Evolutionary conservation across 2,113 vertebrate species (phyloP).

Genomic region (Rhinopomastus cyanomelas): DNA sequence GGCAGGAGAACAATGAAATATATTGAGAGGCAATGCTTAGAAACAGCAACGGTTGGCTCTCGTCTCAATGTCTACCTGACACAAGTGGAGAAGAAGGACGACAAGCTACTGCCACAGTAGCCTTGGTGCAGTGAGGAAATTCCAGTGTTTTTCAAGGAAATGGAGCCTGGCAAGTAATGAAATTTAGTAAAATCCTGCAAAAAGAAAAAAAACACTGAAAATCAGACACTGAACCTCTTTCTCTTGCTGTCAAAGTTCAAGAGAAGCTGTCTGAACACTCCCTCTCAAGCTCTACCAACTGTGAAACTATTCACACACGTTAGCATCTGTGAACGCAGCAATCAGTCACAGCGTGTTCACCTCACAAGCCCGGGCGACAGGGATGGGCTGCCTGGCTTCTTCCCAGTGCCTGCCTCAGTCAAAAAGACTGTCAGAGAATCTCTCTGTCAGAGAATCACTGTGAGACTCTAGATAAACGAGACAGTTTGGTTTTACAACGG

Average conservation of each 20-base stretch:
- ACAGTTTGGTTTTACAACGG: not conserved
- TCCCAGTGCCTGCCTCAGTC: not conserved
- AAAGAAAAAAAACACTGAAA: not conserved
- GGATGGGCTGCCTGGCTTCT: not conserved
- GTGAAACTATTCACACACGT: not conserved
- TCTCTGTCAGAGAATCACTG: not conserved
- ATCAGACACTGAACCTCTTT: not conserved
- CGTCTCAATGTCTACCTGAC: constrained; percentile 44
- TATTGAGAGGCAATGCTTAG: not conserved
- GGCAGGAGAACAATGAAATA: not conserved
- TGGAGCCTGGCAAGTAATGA: constrained; percentile 33
- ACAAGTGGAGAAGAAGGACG: constrained; percentile 66
- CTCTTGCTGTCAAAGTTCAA: not conserved
- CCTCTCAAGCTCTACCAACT: not conserved
- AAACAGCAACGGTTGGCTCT: not conserved
- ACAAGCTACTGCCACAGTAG: constrained; percentile 71
- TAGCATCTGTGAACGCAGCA: accelerated
- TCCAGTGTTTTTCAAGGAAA: constrained; percentile 49
- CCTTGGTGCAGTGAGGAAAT: constrained; percentile 50
- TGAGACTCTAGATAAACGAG: not conserved
- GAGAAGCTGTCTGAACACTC: not conserved
- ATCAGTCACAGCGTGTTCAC: not conserved
- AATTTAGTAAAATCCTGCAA: not conserved
- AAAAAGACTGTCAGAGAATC: not conserved
- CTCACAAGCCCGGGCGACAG: not conserved